These are phyloP conservation scores for Sebastes baramenuke DNA, from an alignment of 2,797 vertebrate species.

Conservation along the genomic window DNA sequence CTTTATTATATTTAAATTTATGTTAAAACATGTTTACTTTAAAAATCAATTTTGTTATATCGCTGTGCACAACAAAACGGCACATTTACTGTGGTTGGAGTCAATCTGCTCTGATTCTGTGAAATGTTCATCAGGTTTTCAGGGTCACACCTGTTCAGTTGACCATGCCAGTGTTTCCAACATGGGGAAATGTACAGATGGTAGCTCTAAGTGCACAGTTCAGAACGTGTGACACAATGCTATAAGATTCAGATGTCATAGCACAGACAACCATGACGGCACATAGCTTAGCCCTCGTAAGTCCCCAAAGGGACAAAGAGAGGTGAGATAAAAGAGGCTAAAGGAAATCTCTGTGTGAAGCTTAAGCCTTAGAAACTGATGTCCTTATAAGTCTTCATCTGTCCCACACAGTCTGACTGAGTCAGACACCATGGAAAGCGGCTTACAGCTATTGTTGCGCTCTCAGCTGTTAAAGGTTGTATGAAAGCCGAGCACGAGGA, in stretches of 20 bases:
- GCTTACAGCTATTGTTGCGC: constrained; percentile 74
- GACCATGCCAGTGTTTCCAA: not conserved
- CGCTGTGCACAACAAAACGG: not conserved
- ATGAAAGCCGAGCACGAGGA: constrained; percentile 38
- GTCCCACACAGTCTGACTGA: constrained; percentile 65
- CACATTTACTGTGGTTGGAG: not conserved
- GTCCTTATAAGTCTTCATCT: constrained; percentile 68
- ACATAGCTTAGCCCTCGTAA: constrained; percentile 64
- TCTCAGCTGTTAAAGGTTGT: constrained; percentile 70
- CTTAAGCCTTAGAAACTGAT: constrained; percentile 72
- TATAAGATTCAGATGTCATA: constrained; percentile 66
- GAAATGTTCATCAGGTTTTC: not conserved
- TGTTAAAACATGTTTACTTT: not conserved
- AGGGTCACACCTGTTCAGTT: not conserved
- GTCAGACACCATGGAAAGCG: constrained; percentile 70
- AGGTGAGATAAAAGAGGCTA: constrained; percentile 71
- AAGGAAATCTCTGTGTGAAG: constrained; percentile 68
- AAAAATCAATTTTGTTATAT: not conserved
- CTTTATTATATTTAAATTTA: not conserved
- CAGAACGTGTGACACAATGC: constrained; percentile 21
- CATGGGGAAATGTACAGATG: not conserved
- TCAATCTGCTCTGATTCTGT: not conserved
- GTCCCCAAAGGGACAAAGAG: constrained; percentile 65
- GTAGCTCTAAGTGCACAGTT: constrained; percentile 10
- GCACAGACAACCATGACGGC: constrained; percentile 56